phyloP scores from a whole-genome alignment of 2,797 vertebrate genomes.

The Alosa sapidissima region DNA sequence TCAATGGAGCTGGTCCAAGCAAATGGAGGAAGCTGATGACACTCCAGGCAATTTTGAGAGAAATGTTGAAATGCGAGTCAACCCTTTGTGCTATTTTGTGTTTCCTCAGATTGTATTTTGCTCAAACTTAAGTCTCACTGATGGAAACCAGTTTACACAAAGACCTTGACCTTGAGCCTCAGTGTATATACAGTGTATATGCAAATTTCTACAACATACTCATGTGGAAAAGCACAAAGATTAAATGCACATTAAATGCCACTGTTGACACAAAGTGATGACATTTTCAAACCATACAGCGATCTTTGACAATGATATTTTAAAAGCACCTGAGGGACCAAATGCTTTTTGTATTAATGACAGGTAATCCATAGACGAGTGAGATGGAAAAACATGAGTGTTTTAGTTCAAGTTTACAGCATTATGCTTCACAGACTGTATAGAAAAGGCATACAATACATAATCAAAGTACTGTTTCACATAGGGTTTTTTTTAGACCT shows the following conservation, averaged over 20 bases:
- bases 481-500: background rate
- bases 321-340: background rate
- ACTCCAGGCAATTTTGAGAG: constrained; percentile 26
- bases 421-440: background rate
- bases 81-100: background rate
- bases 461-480: background rate
- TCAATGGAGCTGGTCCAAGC: constrained; percentile 61
- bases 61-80: constrained; percentile 5
- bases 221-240: background rate
- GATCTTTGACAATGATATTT: background rate
- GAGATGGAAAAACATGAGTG: background rate
- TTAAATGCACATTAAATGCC: background rate
- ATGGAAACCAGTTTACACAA: constrained; percentile 2
- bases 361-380: background rate
- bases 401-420: background rate
- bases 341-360: background rate
- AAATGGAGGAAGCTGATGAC: constrained; percentile 57
- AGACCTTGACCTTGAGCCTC: background rate
- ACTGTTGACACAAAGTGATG: background rate
- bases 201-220: background rate
- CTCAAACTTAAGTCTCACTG: background rate
- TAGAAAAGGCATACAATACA: background rate
- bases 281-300: background rate
- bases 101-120: background rate
- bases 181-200: background rate